phyloP scores from a whole-genome alignment of 1,140 invertebrate genomes.

The Stegodyphus dumicola region DNA sequence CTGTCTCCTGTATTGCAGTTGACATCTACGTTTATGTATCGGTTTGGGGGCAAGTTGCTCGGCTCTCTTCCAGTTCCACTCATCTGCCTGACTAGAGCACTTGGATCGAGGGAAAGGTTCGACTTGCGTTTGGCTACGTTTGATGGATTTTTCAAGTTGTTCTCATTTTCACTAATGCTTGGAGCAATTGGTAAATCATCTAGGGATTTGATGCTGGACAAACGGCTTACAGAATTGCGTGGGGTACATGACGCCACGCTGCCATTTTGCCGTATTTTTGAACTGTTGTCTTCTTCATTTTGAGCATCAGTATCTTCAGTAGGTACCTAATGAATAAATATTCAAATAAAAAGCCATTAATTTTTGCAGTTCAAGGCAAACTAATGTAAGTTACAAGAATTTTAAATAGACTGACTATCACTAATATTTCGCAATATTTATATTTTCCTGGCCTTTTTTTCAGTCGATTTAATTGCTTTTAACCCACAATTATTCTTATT shows the following conservation, averaged over 20 bases:
- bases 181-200: constrained; percentile 50
- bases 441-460: too few species aligned
- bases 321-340: constrained; percentile 7
- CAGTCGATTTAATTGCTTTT: too few species aligned
- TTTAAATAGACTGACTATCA: too few species aligned
- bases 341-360: too few species aligned
- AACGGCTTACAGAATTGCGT: not conserved
- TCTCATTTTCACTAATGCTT: constrained; percentile 58
- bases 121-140: constrained; percentile 64
- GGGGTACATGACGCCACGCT: not conserved
- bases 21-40: constrained; percentile 62
- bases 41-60: not conserved
- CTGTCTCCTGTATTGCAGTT: constrained; percentile 51
- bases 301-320: constrained; percentile 18
- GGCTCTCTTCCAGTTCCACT: not conserved
- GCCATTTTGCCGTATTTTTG: constrained; percentile 3
- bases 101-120: constrained; percentile 71
- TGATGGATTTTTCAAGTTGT: constrained; percentile 54
- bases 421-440: too few species aligned
- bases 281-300: not conserved
- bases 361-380: too few species aligned
- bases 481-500: too few species aligned
- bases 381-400: too few species aligned
- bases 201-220: constrained; percentile 20
- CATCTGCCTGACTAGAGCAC: constrained; percentile 66